Evolutionary conservation across 2,113 vertebrate species (phyloP).

Genomic region (Numenius arquata): DNA sequence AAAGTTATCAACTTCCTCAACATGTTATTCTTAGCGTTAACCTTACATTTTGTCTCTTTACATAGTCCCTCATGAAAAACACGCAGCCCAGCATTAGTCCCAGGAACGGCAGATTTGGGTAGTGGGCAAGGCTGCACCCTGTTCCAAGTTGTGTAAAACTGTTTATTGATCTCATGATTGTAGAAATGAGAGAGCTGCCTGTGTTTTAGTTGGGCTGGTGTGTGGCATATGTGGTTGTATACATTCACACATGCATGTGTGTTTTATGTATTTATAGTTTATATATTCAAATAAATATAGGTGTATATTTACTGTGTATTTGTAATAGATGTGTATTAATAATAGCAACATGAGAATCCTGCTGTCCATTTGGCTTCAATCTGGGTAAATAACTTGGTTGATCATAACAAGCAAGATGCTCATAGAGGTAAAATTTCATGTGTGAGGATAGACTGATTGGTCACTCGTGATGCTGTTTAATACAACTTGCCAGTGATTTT

Average conservation of each 20-base stretch:
- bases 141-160: not conserved
- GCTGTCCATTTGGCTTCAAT: not conserved
- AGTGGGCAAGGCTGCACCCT: not conserved
- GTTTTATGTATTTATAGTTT: not conserved
- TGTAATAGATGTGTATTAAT: not conserved
- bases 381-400: not conserved
- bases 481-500: not conserved
- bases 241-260: not conserved
- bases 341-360: not conserved
- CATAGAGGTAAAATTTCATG: not conserved
- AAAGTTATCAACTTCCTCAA: conserved; percentile 1
- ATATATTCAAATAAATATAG: not conserved
- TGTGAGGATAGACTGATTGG: not conserved
- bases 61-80: not conserved
- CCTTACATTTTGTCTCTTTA: not conserved
- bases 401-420: not conserved
- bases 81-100: not conserved
- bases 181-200: not conserved
- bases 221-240: not conserved
- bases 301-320: not conserved
- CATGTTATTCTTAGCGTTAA: not conserved
- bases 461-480: not conserved
- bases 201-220: not conserved
- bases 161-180: conserved; percentile 4
- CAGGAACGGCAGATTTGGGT: not conserved